Conservation (phyloP, 2,888 invertebrate species). For the Salticus scenicus region DNA sequence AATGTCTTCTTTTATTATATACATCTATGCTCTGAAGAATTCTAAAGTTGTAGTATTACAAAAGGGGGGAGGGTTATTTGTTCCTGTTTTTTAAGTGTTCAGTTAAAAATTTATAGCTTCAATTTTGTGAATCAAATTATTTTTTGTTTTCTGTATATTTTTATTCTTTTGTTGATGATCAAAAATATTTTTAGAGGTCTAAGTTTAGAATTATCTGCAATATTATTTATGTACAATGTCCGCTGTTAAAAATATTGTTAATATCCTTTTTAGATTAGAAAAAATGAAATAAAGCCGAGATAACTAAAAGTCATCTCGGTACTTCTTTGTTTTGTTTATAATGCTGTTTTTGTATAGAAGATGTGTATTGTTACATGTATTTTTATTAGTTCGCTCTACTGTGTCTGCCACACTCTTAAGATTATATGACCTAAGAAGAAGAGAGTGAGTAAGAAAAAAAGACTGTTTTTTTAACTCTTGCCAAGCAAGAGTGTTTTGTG, state of each 20-base stretch:
- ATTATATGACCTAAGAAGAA: not conserved
- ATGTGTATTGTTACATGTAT: not conserved
- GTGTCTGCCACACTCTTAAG: conserved; percentile 64
- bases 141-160: conserved; percentile 29
- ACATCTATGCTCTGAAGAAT: no score
- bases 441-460: not conserved
- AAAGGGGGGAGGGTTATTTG: no score
- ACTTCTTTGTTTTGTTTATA: conserved; percentile 13
- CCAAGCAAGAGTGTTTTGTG: conserved; percentile 67
- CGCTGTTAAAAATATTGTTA: not conserved
- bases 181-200: conserved; percentile 15
- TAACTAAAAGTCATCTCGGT: not conserved
- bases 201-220: not conserved
- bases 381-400: not conserved
- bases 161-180: conserved; percentile 46
- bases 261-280: not conserved
- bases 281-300: not conserved
- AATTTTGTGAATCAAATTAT: not conserved
- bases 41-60: no score
- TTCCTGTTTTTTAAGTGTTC: not conserved
- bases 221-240: not conserved
- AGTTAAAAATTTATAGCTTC: not conserved
- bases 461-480: conserved; percentile 57
- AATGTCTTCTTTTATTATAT: no score
- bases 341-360: conserved; percentile 16